These are phyloP conservation scores for Erythrocercus mccallii DNA, from an alignment of 2,113 vertebrate species.

Conservation along the genomic window DNA sequence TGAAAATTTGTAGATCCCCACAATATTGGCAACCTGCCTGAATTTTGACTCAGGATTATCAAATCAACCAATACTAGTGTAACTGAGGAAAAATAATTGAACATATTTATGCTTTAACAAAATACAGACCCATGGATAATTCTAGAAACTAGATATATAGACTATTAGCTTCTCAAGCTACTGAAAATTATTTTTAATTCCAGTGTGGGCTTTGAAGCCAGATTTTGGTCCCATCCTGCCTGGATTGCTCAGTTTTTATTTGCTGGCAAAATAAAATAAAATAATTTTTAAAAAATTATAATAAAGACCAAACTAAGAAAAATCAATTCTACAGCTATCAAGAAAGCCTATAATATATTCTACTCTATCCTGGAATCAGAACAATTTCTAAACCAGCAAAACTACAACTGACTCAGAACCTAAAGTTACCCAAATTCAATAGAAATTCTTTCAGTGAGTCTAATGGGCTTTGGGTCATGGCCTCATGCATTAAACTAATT, in stretches of 20 bases:
- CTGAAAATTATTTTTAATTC: neutral
- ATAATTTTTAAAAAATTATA: neutral
- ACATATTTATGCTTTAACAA: neutral
- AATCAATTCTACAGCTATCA: neutral
- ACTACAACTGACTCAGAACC: neutral
- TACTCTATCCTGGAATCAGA: neutral
- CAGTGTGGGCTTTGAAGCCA: neutral
- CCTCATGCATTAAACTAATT: slow-evolving; percentile 49
- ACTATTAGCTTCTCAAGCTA: neutral
- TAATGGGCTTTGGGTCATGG: slow-evolving; percentile 44
- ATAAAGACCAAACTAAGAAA: neutral
- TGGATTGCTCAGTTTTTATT: neutral
- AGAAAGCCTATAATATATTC: neutral
- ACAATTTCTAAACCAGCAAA: slow-evolving; percentile 17
- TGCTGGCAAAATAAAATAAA: neutral
- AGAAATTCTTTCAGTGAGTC: slow-evolving; percentile 14
- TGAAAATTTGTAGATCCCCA: neutral
- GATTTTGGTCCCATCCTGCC: neutral
- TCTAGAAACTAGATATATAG: neutral
- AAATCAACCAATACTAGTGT: neutral
- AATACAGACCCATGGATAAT: neutral
- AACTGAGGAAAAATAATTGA: neutral
- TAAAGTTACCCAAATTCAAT: slow-evolving; percentile 6
- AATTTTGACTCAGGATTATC: neutral
- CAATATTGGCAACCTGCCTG: neutral